Conservation (phyloP, 2,113 vertebrate species). For the Boleophthalmus pectinirostris region DNA sequence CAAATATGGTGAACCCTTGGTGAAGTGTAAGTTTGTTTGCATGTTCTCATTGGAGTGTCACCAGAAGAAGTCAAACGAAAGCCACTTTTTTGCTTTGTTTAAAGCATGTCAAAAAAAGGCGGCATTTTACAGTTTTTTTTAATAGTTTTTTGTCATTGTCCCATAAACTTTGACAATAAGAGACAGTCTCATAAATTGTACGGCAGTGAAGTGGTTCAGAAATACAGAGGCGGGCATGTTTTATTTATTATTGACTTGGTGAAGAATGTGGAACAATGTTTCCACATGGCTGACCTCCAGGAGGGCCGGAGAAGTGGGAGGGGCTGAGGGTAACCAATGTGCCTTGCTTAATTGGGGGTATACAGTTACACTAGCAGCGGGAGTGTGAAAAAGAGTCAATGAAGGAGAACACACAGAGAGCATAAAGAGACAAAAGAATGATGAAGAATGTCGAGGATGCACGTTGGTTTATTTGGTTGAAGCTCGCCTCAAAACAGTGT, state of each 20-base stretch:
- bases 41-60: conserved; percentile 9
- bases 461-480: conserved; percentile 26
- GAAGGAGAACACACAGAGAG: conserved; percentile 32
- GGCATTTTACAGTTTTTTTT: background rate
- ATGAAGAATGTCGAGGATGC: conserved; percentile 22
- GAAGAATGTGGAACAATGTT: conserved; percentile 81
- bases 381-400: conserved; percentile 36
- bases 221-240: conserved; percentile 62
- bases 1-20: background rate
- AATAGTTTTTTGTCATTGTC: conserved; percentile 7
- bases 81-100: background rate
- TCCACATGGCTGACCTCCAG: conserved; percentile 74
- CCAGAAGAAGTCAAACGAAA: background rate
- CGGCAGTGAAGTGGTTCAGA: conserved; percentile 12
- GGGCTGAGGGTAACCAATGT: conserved; percentile 58
- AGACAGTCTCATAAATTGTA: conserved; percentile 23
- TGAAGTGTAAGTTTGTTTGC: background rate
- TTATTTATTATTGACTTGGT: conserved; percentile 78
- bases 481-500: conserved; percentile 11
- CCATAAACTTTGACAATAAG: conserved; percentile 37
- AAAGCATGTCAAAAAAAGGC: conserved; percentile 13
- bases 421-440: conserved; percentile 22
- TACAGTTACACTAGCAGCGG: conserved; percentile 50
- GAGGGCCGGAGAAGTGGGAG: conserved; percentile 46
- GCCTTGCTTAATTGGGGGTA: conserved; percentile 70